phyloP scores from a whole-genome alignment of 2,113 vertebrate species.

The Gila orcuttii region DNA sequence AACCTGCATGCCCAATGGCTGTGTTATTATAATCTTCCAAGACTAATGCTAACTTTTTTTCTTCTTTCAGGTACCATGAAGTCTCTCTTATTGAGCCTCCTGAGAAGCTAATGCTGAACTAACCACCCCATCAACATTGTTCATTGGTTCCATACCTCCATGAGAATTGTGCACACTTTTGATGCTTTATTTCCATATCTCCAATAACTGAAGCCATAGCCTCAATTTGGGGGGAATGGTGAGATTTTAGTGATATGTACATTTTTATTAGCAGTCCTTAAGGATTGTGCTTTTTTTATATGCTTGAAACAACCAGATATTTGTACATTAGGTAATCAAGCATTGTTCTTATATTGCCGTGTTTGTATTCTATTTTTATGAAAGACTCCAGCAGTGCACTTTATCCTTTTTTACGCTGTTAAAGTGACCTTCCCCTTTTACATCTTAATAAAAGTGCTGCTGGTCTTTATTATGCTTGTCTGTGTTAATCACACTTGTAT shows the following conservation, averaged over 20 bases:
- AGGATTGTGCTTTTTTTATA: slow-evolving; percentile 49
- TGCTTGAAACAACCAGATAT: slow-evolving; percentile 49
- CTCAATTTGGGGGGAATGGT: slow-evolving; percentile 61
- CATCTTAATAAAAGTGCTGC: slow-evolving; percentile 53
- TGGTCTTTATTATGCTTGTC: slow-evolving; percentile 15
- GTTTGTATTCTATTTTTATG: slow-evolving; percentile 53
- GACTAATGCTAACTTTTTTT: background rate
- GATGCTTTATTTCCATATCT: slow-evolving; percentile 54
- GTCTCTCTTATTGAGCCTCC: slow-evolving; percentile 87
- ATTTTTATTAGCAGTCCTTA: slow-evolving; percentile 67
- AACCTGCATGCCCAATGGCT: background rate
- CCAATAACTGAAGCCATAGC: slow-evolving; percentile 53
- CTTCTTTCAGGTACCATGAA: slow-evolving; percentile 80
- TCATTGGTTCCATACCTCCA: background rate
- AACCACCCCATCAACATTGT: slow-evolving; percentile 22
- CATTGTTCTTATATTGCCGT: slow-evolving; percentile 53
- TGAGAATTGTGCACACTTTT: slow-evolving; percentile 51
- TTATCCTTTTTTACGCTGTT: background rate
- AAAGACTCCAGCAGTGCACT: slow-evolving; percentile 44
- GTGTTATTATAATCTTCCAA: background rate
- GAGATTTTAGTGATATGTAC: slow-evolving; percentile 59
- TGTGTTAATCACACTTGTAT: too few species aligned
- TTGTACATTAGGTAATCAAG: slow-evolving; percentile 68
- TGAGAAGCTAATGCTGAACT: slow-evolving; percentile 72
- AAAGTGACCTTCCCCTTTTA: background rate